A percentile compares a stretch with the other conserved stretches of the same genome.
Evolutionary conservation across 2,797 vertebrate genomes (phyloP).

Genomic region (Enteromius anoplus): DNA sequence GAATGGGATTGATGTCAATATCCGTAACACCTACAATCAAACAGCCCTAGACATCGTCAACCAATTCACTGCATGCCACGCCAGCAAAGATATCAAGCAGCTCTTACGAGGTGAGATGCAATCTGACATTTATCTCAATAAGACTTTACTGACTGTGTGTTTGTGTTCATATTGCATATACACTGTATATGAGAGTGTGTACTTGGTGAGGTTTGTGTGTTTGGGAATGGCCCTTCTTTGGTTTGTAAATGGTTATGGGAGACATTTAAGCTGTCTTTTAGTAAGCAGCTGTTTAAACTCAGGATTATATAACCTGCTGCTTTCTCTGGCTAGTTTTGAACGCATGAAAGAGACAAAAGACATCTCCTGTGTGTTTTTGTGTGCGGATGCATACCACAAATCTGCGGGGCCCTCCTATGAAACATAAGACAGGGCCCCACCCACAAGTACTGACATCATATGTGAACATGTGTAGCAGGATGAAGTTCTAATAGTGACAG

Average conservation of each 20-base stretch:
- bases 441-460: not conserved
- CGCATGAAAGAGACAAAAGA: not conserved
- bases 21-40: slow-evolving; percentile 95
- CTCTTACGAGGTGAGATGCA: slow-evolving; percentile 84
- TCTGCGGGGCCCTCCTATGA: not conserved
- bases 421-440: not conserved
- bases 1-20: slow-evolving; percentile 91
- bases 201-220: slow-evolving; percentile 19
- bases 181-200: not conserved
- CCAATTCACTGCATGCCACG: slow-evolving; percentile 94
- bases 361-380: slow-evolving; percentile 7
- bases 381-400: not conserved
- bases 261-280: slow-evolving; percentile 42
- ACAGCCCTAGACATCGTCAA: slow-evolving; percentile 96
- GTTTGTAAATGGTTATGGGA: slow-evolving; percentile 26
- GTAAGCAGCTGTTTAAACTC: slow-evolving; percentile 50
- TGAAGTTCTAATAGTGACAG: not conserved
- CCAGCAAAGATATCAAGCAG: slow-evolving; percentile 96
- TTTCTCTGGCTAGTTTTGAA: slow-evolving; percentile 10
- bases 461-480: not conserved
- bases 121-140: not conserved
- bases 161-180: not conserved
- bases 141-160: not conserved
- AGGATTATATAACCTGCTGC: slow-evolving; percentile 56
- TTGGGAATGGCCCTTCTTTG: slow-evolving; percentile 18